Evolutionary conservation across 1,140 invertebrate genomes (phyloP).

Genomic region (Araneus ventricosus): DNA sequence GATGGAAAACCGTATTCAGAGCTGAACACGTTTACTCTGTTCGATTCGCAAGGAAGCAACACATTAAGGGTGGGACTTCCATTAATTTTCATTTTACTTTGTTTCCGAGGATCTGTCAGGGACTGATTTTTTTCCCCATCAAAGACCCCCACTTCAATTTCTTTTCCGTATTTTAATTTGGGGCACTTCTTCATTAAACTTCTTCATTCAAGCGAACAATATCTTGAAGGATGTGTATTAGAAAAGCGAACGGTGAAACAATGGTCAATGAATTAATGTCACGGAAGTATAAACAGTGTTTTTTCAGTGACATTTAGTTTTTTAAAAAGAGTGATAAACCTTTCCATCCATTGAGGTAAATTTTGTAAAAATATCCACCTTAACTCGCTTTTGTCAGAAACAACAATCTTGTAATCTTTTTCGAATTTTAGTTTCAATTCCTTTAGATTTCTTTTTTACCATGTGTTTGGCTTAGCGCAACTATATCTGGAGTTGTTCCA

Average conservation of each 20-base stretch:
- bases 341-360: neutral
- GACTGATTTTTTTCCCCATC: constrained; percentile 11
- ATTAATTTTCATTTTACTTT: constrained; percentile 76
- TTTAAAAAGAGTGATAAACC: neutral
- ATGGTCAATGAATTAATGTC: neutral
- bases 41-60: constrained; percentile 54
- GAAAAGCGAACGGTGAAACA: neutral
- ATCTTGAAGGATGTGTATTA: neutral
- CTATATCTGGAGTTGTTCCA: too few relatives aligned
- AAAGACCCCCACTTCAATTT: constrained; percentile 14
- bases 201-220: constrained; percentile 52
- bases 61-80: constrained; percentile 69
- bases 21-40: constrained; percentile 64
- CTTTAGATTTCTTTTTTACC: too few relatives aligned
- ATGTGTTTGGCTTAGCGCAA: too few relatives aligned
- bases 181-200: constrained; percentile 58
- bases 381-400: too few relatives aligned
- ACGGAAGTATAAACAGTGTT: neutral
- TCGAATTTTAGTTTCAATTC: too few relatives aligned
- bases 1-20: constrained; percentile 56
- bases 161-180: constrained; percentile 65
- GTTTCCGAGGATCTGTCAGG: constrained; percentile 62
- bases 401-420: too few relatives aligned
- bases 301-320: neutral
- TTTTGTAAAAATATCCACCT: neutral